phyloP scores from a whole-genome alignment of 2,113 vertebrate genomes.

The Sphyrna mokarran region DNA sequence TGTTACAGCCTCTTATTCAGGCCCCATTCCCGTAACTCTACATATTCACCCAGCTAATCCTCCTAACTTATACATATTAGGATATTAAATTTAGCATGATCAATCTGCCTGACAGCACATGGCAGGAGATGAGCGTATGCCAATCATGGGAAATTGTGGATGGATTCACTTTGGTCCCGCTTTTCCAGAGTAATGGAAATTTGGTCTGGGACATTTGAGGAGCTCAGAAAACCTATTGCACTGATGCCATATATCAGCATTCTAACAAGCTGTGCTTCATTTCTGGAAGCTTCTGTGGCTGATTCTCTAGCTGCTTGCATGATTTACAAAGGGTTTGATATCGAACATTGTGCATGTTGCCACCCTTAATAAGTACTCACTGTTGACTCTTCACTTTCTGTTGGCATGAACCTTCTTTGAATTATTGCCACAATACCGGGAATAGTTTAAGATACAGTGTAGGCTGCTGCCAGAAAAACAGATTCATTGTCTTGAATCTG shows the following conservation, averaged over 20 bases:
- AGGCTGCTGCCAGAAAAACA: not conserved
- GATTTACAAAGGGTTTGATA: not conserved
- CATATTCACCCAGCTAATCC: too few relatives aligned
- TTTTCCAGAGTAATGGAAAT: too few relatives aligned
- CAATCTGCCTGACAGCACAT: too few relatives aligned
- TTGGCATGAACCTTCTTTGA: slow-evolving; percentile 14
- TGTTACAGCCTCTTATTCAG: too few relatives aligned
- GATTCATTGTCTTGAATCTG: slow-evolving; percentile 4
- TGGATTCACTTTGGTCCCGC: not conserved
- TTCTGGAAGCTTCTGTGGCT: not conserved
- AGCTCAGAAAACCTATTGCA: not conserved
- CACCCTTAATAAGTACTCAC: slow-evolving; percentile 17
- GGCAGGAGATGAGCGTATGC: too few relatives aligned
- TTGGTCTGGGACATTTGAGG: not conserved
- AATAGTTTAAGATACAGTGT: not conserved
- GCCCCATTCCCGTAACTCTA: too few relatives aligned
- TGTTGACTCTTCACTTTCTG: not conserved
- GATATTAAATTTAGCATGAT: too few relatives aligned
- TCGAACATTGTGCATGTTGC: not conserved
- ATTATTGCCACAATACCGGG: not conserved
- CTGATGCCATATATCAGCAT: not conserved
- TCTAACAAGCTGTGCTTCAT: not conserved
- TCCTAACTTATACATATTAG: too few relatives aligned
- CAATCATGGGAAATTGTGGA: not conserved
- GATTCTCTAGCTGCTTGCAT: not conserved